Conservation (phyloP, 2,797 vertebrate species). For the Aselliscus stoliczkanus region DNA sequence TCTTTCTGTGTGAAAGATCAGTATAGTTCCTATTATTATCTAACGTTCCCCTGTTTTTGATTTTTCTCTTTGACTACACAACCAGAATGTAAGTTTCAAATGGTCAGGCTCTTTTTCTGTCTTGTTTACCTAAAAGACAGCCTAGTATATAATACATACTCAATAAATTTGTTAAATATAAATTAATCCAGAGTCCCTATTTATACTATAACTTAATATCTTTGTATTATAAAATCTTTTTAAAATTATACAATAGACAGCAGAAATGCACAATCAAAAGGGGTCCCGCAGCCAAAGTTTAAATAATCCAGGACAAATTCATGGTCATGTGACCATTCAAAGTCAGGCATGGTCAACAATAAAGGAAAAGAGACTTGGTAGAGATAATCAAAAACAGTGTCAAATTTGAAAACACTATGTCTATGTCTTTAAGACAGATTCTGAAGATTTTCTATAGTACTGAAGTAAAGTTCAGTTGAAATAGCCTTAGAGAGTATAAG, state of each 20-base stretch:
- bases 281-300: background rate
- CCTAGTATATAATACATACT: background rate
- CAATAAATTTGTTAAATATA: background rate
- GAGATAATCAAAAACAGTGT: background rate
- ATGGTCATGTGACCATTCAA: background rate
- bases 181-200: background rate
- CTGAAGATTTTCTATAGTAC: background rate
- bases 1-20: background rate
- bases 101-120: background rate
- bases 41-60: background rate
- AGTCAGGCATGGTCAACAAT: background rate
- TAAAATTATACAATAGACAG: constrained; percentile 13
- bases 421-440: background rate
- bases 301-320: background rate
- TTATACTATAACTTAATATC: background rate
- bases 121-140: background rate
- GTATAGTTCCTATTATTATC: background rate
- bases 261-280: background rate
- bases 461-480: background rate
- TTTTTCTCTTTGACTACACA: background rate
- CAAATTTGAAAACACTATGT: background rate
- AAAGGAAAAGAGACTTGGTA: background rate
- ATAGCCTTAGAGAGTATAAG: background rate
- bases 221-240: background rate
- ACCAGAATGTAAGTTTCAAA: background rate